Percentiles rank a stretch among this genome's conserved stretches.
These are phyloP conservation scores for Gymnothorax reevesii DNA, from an alignment of 2,797 vertebrate species.

Conservation along the genomic window DNA sequence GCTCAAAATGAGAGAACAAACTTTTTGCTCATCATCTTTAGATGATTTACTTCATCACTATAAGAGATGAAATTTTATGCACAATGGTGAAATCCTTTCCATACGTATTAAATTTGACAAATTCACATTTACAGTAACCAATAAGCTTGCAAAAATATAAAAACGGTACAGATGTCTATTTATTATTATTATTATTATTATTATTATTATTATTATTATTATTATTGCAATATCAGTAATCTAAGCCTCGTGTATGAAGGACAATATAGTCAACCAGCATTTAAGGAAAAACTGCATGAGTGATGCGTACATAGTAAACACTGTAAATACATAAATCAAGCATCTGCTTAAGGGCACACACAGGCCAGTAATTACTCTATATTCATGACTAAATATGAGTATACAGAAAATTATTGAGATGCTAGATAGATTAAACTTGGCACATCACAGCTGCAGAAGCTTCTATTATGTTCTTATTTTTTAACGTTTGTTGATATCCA, in stretches of 20 bases:
- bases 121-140: neutral
- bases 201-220: neutral
- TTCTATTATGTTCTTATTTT: neutral
- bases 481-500: neutral
- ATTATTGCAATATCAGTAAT: neutral
- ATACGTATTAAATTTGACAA: neutral
- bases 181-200: neutral
- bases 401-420: neutral
- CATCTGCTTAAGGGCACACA: neutral
- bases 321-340: neutral
- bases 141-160: neutral
- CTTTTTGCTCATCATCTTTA: neutral
- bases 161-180: neutral
- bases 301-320: neutral
- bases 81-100: neutral
- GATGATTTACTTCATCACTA: constrained; percentile 9
- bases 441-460: neutral
- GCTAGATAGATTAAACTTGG: neutral
- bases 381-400: neutral
- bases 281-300: neutral
- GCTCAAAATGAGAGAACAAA: too few relatives aligned
- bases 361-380: neutral
- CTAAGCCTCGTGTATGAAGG: neutral
- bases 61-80: neutral
- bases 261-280: neutral